Base-by-base conservation (phyloP, 1,140 invertebrate genomes). In the Aphelenchoides fujianensis region DNA sequence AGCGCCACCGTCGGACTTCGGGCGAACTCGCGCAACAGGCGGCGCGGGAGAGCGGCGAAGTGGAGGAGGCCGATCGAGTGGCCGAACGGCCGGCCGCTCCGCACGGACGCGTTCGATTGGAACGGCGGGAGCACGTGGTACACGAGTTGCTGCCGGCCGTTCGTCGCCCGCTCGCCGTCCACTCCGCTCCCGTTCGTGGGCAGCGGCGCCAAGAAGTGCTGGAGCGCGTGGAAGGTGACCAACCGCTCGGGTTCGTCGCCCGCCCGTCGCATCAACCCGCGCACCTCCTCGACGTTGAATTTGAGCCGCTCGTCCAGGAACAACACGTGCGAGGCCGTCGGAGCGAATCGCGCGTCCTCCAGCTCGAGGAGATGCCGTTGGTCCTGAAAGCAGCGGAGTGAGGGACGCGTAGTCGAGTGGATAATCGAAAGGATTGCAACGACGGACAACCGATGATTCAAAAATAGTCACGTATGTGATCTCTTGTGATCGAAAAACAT, bases 221-320 rank as follows among this genome's bases (percentile, higher is more conserved):
- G 7, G 19, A 59, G 55, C 5, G 5, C 55, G 31, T 66, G 63
- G 53, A 41, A 66, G 31, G 63, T 66, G 7, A 66, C 34, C 63
- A 66, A 30, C 19, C 63, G 63, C 37, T 66, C 53, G 12, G 31
- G 31, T 30, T 30, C 12, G 37, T 66, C 31, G 16, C n/a, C 7
- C 2, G 3, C 27, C 12, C 16, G 16, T 3, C 53, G 37, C 28
- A 66, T 66, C 12, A 66, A 30, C 16, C 16, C n/a, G 16, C 31
- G 12, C 1, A 66, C 12, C 27, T 66, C 63, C 2, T 31, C 12
- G 9, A 12, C 32, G 27, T 16, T 36, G 31, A 66, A 66, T 1
- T 48, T 0, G 1, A 66, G 37, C 16, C 63, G 31, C 53, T 66
- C 63, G 3, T 66, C 63, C 16, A 66, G 19, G 7, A 5, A 59